Evolutionary conservation across 2,888 invertebrate genomes (phyloP), one percentile per base, ranked within the genome.

Genomic region (Kryphioiulus occultus): DNA sequence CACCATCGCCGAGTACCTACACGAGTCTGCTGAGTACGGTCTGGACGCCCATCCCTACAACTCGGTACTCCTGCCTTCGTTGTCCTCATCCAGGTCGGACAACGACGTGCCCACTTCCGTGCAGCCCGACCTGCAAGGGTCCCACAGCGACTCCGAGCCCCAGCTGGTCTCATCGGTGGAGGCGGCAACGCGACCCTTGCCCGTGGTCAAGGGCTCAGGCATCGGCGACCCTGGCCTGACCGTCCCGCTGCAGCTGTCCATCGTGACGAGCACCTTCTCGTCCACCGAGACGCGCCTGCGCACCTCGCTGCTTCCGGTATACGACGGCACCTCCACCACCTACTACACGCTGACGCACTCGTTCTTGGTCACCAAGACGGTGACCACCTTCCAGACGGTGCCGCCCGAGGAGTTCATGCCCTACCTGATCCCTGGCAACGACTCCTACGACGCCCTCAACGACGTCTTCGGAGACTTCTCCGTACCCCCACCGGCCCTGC

Each of bases 231-330:
- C 83, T 10, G 85, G 85, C 17, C 35, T 87, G 3, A 87, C 87
- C 26, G 87, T 87, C 19, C 96, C 96, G 0, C 92, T 98, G 86
- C 96, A 97, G 93, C 89, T 90, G 1, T 88, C 89, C 7, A 97
- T 97, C 0, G 93, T 96, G 83, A 97, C 96, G 0, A 97, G 98
- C 92, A 97, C 97, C 3, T 98, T 97, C 92, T 97, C 97, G 90
- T 97, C 97, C 7, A 97, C 97, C 0, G 96, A 97, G 92, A 94
- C 95, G 15, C 95, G 97, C 93, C 92, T 97, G 26, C 97, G 97
- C 92, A 98, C 98, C 0, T 97, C 97, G 91, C 94, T 98, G 89
- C 92, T 98, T 87, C 98, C 98, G 0, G 95, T 97, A 0, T 94
- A 97, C 68, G 94, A 94, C 89, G 95, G 95, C 88, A 94, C 94